Evolutionary conservation across 2,888 invertebrate species (phyloP), one percentile per base, ranked within the genome.

Genomic region (Stenurella melanura): DNA sequence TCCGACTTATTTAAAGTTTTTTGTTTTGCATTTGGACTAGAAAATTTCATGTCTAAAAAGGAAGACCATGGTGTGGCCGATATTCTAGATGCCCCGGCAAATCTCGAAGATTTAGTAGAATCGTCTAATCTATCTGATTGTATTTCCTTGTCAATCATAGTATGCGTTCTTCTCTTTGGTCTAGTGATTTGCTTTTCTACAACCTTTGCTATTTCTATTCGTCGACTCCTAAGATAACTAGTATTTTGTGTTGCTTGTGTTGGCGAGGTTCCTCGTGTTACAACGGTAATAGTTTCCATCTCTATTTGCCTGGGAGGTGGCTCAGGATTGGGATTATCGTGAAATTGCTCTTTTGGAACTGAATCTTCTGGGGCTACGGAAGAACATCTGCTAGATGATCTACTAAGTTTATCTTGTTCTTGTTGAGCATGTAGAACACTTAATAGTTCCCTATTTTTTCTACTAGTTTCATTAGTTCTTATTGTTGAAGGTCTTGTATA

Each of bases 201-300:
- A 4, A 93, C 92, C 86, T 94, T 94, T 7, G 95, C 94, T 85
- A 94, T 91, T 82, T 96, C 96, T 0, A 93, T 92, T 86, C 95
- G 91, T 82, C 94, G 92, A 26, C 92, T 92, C 80, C 95, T 90
- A 11, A 93, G 90, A 80, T 93, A 93, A 0, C 89, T 88, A 15
- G 90, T 90, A 21, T 81, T 83, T 42, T 90, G 89, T 0, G 92
- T 91, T 0, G 94, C 93, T 4, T 94, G 93, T 0, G 94, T 95
- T 0, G 96, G 96, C 18, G 96, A 96, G 0, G 96, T 96, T 34
- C 94, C 94, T 76, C 96, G 91, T 0, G 95, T 95, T 3, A 95
- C 91, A 69, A 96, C 92, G 5, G 91, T 91, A 3, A 96, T 87
- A 4, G 92, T 90, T 57, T 92, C 87, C 76, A 89, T 88, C 79